These are phyloP conservation scores for Lordiphosa fenestrarum DNA, from an alignment of 2,888 invertebrate species.

Conservation along the genomic window DNA sequence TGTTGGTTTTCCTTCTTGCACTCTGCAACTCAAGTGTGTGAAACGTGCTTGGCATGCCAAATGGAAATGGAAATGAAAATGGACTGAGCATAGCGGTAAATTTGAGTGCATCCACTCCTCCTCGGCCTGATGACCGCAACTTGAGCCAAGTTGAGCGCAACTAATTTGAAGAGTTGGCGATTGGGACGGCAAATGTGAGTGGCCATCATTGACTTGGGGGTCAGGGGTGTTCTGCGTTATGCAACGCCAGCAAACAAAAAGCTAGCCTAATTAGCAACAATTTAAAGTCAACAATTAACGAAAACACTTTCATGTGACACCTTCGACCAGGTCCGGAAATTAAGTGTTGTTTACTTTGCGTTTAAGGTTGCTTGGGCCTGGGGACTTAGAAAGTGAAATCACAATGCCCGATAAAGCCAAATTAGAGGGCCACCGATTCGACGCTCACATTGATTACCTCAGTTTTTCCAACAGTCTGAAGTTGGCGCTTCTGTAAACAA, in stretches of 20 bases:
- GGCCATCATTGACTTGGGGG: constrained; percentile 22
- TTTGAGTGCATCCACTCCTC: constrained; percentile 27
- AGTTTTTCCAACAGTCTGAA: not conserved
- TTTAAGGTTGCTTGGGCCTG: constrained; percentile 12
- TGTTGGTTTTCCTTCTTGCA: constrained; percentile 54
- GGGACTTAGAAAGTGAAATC: constrained; percentile 62
- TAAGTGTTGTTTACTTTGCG: constrained; percentile 3
- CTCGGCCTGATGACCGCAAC: constrained; percentile 15
- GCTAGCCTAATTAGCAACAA: constrained; percentile 31
- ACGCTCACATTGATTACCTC: constrained; percentile 4
- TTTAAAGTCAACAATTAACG: constrained; percentile 28
- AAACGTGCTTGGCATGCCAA: constrained; percentile 69
- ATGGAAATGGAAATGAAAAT: constrained; percentile 33
- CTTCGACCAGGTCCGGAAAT: constrained; percentile 31
- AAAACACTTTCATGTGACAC: constrained; percentile 23
- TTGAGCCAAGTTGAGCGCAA: constrained; percentile 43
- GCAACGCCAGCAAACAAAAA: not conserved
- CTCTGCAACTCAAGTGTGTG: constrained; percentile 56
- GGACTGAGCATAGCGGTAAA: constrained; percentile 40
- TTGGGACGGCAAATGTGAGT: not conserved
- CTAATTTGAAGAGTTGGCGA: constrained; percentile 27
- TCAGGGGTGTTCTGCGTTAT: constrained; percentile 17
- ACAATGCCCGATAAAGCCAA: constrained; percentile 11
- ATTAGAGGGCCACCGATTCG: constrained; percentile 5
- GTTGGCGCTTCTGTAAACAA: not conserved